phyloP scores from a whole-genome alignment of 2,113 vertebrate genomes.

The Connochaetes taurinus region DNA sequence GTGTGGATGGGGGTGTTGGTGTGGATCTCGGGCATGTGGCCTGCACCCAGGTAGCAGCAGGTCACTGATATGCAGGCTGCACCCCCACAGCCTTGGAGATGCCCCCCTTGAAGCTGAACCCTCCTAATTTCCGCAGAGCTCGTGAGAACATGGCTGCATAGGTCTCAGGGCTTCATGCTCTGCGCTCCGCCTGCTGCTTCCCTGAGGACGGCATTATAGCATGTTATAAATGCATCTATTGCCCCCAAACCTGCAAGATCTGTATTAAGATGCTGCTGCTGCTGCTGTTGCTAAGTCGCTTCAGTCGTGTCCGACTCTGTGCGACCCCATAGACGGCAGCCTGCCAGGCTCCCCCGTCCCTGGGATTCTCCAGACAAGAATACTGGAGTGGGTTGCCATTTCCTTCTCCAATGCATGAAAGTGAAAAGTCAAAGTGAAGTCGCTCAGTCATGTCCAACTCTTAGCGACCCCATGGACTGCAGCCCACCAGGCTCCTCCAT shows the following conservation, averaged over 20 bases:
- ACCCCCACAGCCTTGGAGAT: constrained; percentile 88
- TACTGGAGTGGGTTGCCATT: no score
- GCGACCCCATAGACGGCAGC: no score
- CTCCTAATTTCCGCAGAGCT: neutral
- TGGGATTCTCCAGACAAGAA: no score
- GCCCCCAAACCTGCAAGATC: neutral
- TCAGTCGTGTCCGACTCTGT: no score
- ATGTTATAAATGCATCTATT: neutral
- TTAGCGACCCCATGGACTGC: no score
- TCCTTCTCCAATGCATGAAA: no score
- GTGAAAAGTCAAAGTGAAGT: no score
- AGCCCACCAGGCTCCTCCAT: no score
- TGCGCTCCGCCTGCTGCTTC: neutral
- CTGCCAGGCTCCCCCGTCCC: no score
- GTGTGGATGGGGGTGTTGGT: neutral
- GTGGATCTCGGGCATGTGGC: rapidly evolving
- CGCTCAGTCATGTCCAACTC: no score
- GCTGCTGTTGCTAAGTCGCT: no score
- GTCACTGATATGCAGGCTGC: constrained; percentile 87
- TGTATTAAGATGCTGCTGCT: neutral
- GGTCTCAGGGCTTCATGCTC: neutral
- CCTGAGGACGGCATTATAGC: neutral
- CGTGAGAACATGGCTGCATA: neutral
- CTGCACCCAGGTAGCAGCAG: constrained; percentile 71
- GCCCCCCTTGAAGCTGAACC: constrained; percentile 92